A percentile compares a stretch with the other conserved stretches of the same genome.
These are phyloP conservation scores for Peromyscus polionotus DNA, from an alignment of 2,113 vertebrate genomes.

Conservation along the genomic window DNA sequence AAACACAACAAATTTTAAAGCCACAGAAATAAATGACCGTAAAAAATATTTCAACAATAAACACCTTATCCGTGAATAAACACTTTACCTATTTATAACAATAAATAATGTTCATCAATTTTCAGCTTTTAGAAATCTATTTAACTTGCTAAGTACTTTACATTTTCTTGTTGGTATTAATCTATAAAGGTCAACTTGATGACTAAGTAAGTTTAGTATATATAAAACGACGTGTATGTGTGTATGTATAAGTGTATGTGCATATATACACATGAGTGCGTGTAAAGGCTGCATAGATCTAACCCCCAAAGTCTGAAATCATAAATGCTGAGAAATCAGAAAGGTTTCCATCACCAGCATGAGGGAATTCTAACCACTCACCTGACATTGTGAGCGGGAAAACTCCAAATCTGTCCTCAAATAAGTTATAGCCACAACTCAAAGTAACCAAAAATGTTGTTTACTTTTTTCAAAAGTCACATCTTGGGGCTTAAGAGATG, in stretches of 20 bases:
- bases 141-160: slow-evolving; percentile 46
- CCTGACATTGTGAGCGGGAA: background rate
- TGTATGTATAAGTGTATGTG: background rate
- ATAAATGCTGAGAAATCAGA: background rate
- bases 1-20: slow-evolving; percentile 9
- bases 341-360: background rate
- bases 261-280: background rate
- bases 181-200: background rate
- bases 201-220: background rate
- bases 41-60: slow-evolving; percentile 3
- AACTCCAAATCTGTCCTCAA: background rate
- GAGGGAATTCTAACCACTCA: background rate
- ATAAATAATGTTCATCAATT: background rate
- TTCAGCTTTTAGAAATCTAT: slow-evolving; percentile 39
- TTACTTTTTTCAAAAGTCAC: background rate
- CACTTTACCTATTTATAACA: slow-evolving; percentile 11
- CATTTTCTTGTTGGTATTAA: slow-evolving; percentile 22
- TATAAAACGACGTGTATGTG: background rate
- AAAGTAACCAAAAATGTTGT: background rate
- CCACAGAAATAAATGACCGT: background rate
- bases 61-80: background rate
- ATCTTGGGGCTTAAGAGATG: background rate
- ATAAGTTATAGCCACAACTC: background rate
- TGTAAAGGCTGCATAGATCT: background rate
- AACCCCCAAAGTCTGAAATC: background rate